phyloP scores from a whole-genome alignment of 2,888 invertebrate species.

The Phalera bucephala region DNA sequence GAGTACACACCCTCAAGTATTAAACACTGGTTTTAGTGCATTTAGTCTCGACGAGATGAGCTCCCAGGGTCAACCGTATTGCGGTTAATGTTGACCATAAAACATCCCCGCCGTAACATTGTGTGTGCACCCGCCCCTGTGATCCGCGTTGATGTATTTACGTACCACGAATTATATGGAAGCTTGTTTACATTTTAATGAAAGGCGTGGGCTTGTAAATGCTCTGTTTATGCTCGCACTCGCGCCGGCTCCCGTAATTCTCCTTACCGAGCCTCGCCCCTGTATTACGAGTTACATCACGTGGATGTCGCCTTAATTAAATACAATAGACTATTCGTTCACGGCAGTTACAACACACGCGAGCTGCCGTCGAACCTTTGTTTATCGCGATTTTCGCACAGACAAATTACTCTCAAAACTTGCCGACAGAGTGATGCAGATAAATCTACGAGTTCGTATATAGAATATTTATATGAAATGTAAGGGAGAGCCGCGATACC shows the following conservation, averaged over 20 bases:
- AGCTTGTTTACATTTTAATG: constrained; percentile 73
- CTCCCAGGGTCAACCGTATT: constrained; percentile 47
- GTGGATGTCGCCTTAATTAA: constrained; percentile 39
- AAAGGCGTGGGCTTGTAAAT: constrained; percentile 57
- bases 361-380: constrained; percentile 10
- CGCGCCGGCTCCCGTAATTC: constrained; percentile 36
- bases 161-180: constrained; percentile 60
- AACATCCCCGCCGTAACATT: constrained; percentile 43
- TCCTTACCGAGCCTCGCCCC: constrained; percentile 29
- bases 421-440: background rate
- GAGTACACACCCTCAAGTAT: constrained; percentile 12
- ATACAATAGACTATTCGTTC: constrained; percentile 24
- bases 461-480: constrained; percentile 27
- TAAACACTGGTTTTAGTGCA: constrained; percentile 32
- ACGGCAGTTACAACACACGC: constrained; percentile 14
- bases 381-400: constrained; percentile 14
- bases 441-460: constrained; percentile 30
- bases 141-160: constrained; percentile 56
- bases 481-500: constrained; percentile 15
- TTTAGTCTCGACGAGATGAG: constrained; percentile 36
- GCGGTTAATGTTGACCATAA: constrained; percentile 59
- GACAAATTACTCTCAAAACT: constrained; percentile 10
- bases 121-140: constrained; percentile 33
- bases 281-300: constrained; percentile 36
- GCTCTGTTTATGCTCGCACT: constrained; percentile 51